Percentiles rank a stretch among this genome's conserved stretches.
phyloP scores from a whole-genome alignment of 2,888 invertebrate species.

The Eupithecia inturbata region DNA sequence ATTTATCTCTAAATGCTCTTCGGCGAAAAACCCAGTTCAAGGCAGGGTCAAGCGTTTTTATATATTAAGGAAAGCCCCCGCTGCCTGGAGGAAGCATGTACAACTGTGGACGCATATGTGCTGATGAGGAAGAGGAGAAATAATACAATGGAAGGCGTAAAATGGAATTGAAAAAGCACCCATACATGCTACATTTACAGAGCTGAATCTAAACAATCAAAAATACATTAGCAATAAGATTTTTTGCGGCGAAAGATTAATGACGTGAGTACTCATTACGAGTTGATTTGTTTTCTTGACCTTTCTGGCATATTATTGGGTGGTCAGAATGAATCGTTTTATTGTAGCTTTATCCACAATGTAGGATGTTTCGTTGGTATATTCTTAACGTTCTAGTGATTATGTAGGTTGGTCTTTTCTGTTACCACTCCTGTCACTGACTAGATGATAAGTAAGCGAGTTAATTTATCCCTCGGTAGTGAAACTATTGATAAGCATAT shows the following conservation, averaged over 20 bases:
- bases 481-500: background rate
- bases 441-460: background rate
- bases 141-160: background rate
- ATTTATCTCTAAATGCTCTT: too few relatives aligned
- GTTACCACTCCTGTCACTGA: background rate
- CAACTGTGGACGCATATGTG: background rate
- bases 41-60: too few relatives aligned
- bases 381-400: background rate
- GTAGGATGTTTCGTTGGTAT: background rate
- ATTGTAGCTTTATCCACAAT: constrained; percentile 16
- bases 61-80: too few relatives aligned
- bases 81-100: background rate
- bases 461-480: background rate
- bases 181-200: constrained; percentile 19
- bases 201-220: constrained; percentile 40
- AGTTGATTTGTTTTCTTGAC: constrained; percentile 41
- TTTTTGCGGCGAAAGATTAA: constrained; percentile 42
- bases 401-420: background rate
- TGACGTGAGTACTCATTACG: constrained; percentile 36
- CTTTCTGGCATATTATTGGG: constrained; percentile 28
- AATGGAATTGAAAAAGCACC: constrained; percentile 9
- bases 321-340: constrained; percentile 13
- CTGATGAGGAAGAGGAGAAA: background rate
- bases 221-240: constrained; percentile 44
- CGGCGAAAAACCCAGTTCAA: too few relatives aligned